Conservation (phyloP, 2,888 invertebrate genomes). For the Noctua janthe region DNA sequence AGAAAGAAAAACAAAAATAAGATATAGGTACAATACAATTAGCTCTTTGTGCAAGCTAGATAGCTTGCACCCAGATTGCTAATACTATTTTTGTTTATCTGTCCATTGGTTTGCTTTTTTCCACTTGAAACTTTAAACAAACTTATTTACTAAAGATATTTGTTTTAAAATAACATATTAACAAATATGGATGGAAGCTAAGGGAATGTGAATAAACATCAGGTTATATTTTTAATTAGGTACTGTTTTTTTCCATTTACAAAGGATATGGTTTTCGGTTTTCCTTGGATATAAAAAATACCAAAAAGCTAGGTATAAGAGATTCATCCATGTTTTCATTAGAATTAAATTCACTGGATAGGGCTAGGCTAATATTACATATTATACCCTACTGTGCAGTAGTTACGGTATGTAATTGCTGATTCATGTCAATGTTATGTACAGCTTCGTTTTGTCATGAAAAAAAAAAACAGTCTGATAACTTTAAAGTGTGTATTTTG, state of each 20-base stretch:
- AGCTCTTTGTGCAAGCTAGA: not conserved
- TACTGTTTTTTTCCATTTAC: conserved; percentile 1
- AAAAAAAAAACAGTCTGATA: conserved; percentile 35
- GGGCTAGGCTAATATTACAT: conserved; percentile 23
- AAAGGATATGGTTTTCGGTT: conserved; percentile 4
- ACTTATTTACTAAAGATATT: conserved; percentile 26
- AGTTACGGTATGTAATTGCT: conserved; percentile 24
- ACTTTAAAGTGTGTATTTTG: conserved; percentile 24
- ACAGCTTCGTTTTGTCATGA: conserved; percentile 53
- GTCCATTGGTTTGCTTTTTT: conserved; percentile 24
- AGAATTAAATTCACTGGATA: conserved; percentile 9
- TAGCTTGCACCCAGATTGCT: not conserved
- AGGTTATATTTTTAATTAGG: conserved; percentile 15
- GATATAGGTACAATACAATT: conserved; percentile 5
- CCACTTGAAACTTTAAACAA: conserved; percentile 4
- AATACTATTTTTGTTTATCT: conserved; percentile 15
- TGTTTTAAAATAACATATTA: not conserved
- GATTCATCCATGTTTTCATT: conserved; percentile 16
- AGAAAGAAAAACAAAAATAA: conserved; percentile 25
- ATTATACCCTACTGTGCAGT: not conserved
- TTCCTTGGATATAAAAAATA: conserved; percentile 33
- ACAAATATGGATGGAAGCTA: conserved; percentile 14
- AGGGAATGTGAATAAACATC: conserved; percentile 3
- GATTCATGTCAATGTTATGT: conserved; percentile 49
- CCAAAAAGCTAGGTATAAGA: conserved; percentile 59